phyloP scores from a whole-genome alignment of 2,113 vertebrate genomes.

The Ranitomeya imitator region DNA sequence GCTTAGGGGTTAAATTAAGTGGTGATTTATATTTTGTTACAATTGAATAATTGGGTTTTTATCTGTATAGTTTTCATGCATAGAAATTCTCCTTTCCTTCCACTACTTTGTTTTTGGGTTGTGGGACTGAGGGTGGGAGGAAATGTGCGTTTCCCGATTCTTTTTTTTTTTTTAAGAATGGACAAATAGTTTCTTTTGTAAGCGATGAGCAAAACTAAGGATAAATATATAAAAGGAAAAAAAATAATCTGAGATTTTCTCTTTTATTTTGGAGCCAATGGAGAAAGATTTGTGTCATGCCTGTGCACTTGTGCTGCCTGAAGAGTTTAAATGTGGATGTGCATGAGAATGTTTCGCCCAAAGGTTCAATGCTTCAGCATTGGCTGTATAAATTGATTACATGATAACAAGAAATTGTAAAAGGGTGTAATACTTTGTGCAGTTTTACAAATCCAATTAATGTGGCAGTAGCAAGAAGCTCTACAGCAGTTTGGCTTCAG shows the following conservation, averaged over 20 bases:
- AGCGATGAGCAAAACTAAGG: slow-evolving; percentile 31
- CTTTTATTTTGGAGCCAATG: neutral
- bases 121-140: slow-evolving; percentile 38
- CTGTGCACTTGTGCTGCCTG: neutral
- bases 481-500: too few relatives aligned
- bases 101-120: slow-evolving; percentile 27
- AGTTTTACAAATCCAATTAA: too few relatives aligned
- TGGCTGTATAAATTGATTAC: too few relatives aligned
- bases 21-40: slow-evolving; percentile 43
- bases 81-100: slow-evolving; percentile 36
- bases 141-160: slow-evolving; percentile 53
- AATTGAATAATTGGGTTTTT: slow-evolving; percentile 52
- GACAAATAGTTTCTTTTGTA: slow-evolving; percentile 55
- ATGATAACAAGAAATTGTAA: too few relatives aligned
- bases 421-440: too few relatives aligned
- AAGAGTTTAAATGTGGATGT: neutral
- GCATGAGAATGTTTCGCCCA: neutral
- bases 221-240: slow-evolving; percentile 52
- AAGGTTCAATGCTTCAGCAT: too few relatives aligned
- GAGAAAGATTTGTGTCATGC: neutral
- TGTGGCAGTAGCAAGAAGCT: too few relatives aligned
- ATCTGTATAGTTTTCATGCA: slow-evolving; percentile 55
- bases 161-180: slow-evolving; percentile 43
- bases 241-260: slow-evolving; percentile 16
- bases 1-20: slow-evolving; percentile 23